phyloP scores from a whole-genome alignment of 1,140 invertebrate genomes.

The Tetramorium simillimum region DNA sequence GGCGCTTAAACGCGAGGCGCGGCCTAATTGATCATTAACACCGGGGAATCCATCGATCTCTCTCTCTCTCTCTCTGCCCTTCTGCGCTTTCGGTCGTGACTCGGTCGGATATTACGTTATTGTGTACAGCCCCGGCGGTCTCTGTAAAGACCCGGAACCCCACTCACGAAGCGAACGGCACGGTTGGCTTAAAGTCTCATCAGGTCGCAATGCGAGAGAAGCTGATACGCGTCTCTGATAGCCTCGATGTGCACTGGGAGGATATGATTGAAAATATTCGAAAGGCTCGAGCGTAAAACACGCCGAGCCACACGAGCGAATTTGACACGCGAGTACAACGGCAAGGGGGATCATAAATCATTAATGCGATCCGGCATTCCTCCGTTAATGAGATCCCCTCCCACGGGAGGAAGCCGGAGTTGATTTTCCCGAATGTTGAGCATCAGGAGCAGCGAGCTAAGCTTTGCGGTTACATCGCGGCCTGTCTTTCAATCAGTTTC shows the following conservation, averaged over 20 bases:
- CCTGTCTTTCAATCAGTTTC: background rate
- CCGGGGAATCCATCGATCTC: conserved; percentile 8
- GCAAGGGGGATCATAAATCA: conserved; percentile 45
- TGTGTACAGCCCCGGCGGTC: background rate
- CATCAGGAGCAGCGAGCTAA: background rate
- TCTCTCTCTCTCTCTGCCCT: background rate
- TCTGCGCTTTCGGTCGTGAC: background rate
- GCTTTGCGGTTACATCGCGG: background rate
- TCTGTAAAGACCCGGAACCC: conserved; percentile 15
- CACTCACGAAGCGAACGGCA: background rate
- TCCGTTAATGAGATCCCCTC: conserved; percentile 37
- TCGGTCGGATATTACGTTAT: conserved; percentile 21
- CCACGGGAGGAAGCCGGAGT: background rate
- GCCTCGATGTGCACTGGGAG: conserved; percentile 40
- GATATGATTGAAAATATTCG: conserved; percentile 38
- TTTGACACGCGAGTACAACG: conserved; percentile 45
- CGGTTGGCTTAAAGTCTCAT: background rate
- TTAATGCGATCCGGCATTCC: conserved; percentile 41
- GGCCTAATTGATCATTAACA: conserved; percentile 52
- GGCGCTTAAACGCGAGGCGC: conserved; percentile 6
- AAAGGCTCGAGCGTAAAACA: background rate
- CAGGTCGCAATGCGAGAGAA: background rate
- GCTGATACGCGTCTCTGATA: conserved; percentile 17
- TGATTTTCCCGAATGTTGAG: conserved; percentile 17
- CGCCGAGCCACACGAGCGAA: conserved; percentile 1